Evolutionary conservation across 2,113 vertebrate species (phyloP), one percentile per base, ranked within the genome.

Genomic region (Raphicerus campestris): DNA sequence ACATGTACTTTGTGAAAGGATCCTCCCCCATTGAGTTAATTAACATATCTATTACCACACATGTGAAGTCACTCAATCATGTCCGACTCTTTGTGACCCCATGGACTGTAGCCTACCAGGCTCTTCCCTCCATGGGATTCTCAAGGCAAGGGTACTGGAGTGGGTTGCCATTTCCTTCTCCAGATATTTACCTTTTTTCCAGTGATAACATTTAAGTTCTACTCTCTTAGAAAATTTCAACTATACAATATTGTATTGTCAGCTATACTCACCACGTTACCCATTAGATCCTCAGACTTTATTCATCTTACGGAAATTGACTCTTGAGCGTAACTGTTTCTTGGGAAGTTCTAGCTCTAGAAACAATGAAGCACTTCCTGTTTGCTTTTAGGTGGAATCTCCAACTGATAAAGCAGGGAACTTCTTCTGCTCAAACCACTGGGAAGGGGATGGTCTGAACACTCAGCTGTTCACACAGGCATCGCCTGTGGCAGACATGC

Each of bases 371-470:
- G 81, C 19, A 16, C 35, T 95, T 96, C 19, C 28, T 97, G 32
- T 97, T 73, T 98, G n/a, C 78, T 98, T 98, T 97, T 95, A 99
- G 99, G 99, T 99, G 94, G 99, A 99, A 94, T 99, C 99, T 30
- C 99, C 99, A 17, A 99, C 99, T 89, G 99, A 99, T 96, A 99
- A 99, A 98, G 96, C 98, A n/a, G 99, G 99, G 96, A 99, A 99
- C 13, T 99, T 99, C 94, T 99, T 99, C 97, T 98, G 98, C 77
- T 99, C 98, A 0, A 99, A 93, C 98, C 99, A 99, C 97, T 99
- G 99, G 99, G 99, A 99, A 98, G 99, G 98, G 87, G 99, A 99
- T 97, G 99, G 98, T 87, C 98, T 99, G 80, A 99, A 99, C 87
- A 97, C 99, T 45, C 99, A 99, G 98, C 99, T 99, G 96, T 99